These are phyloP conservation scores for Lepidostoma basale DNA, from an alignment of 1,140 invertebrate genomes.

Conservation along the genomic window DNA sequence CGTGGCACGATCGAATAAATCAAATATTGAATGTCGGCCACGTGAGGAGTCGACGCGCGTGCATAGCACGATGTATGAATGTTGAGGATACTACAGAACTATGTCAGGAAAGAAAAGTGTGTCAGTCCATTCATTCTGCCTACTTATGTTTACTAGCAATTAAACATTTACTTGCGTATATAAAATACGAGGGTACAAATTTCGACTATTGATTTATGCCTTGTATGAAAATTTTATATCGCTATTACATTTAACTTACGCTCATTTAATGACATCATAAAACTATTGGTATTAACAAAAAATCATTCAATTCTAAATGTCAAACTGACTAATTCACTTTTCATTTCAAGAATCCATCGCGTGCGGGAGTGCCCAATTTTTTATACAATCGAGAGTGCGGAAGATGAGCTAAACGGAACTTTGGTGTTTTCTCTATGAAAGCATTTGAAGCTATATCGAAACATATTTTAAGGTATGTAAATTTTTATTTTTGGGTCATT, in stretches of 20 bases:
- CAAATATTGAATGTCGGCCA: too few relatives aligned
- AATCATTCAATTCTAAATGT: slow-evolving; percentile 18
- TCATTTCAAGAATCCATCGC: neutral
- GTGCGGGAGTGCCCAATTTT: neutral
- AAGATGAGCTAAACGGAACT: neutral
- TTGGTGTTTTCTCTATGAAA: neutral
- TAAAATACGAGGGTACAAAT: neutral
- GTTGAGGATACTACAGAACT: too few relatives aligned
- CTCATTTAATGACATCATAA: neutral
- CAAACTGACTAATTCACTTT: neutral
- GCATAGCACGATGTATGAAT: too few relatives aligned
- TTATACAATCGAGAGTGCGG: neutral
- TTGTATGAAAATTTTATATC: neutral
- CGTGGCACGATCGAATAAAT: too few relatives aligned
- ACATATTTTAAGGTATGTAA: too few relatives aligned
- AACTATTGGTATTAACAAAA: neutral
- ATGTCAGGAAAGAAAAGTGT: too few relatives aligned
- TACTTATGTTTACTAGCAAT: neutral
- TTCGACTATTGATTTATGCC: neutral
- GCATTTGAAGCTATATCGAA: neutral
- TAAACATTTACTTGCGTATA: neutral
- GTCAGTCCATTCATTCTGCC: too few relatives aligned
- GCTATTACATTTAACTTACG: neutral
- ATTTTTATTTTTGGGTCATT: too few relatives aligned
- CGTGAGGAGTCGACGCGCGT: too few relatives aligned